A percentile compares a stretch with the other conserved stretches of the same genome.
Evolutionary conservation across 1,140 invertebrate genomes (phyloP).

Genomic region (Panagrolaimus sp.): DNA sequence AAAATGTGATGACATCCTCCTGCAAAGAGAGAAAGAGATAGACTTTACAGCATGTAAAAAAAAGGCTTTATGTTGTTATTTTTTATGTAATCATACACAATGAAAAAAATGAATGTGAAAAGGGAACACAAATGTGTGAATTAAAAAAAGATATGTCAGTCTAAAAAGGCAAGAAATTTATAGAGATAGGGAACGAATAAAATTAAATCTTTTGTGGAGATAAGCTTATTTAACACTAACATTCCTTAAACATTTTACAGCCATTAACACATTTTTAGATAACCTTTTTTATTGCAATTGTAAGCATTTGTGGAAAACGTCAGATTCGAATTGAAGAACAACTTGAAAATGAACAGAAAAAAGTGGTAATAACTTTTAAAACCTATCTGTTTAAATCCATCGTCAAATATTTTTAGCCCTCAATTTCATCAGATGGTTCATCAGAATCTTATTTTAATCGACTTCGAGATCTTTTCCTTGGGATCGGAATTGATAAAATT

Average conservation of each 20-base stretch:
- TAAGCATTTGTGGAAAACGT: conserved; percentile 39
- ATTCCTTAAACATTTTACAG: too few relatives aligned
- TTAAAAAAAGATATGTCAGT: too few relatives aligned
- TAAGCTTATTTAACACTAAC: too few relatives aligned
- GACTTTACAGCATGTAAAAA: too few relatives aligned
- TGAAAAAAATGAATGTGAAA: too few relatives aligned
- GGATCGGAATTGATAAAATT: neutral
- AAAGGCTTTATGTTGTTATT: too few relatives aligned
- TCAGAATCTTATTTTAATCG: neutral
- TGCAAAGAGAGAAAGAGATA: neutral
- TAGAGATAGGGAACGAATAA: neutral
- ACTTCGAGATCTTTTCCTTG: neutral
- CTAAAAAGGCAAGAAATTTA: too few relatives aligned
- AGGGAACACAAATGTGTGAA: too few relatives aligned
- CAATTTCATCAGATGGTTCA: neutral
- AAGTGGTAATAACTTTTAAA: conserved; percentile 1
- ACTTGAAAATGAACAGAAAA: conserved; percentile 1
- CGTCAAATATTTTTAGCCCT: neutral
- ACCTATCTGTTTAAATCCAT: neutral
- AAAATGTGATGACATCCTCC: neutral
- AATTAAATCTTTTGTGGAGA: too few relatives aligned
- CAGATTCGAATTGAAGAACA: conserved; percentile 33
- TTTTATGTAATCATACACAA: too few relatives aligned
- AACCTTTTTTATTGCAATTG: conserved; percentile 50
- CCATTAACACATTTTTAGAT: conserved; percentile 23